Conservation (phyloP, 2,888 invertebrate genomes). For the Watsonalla binaria region DNA sequence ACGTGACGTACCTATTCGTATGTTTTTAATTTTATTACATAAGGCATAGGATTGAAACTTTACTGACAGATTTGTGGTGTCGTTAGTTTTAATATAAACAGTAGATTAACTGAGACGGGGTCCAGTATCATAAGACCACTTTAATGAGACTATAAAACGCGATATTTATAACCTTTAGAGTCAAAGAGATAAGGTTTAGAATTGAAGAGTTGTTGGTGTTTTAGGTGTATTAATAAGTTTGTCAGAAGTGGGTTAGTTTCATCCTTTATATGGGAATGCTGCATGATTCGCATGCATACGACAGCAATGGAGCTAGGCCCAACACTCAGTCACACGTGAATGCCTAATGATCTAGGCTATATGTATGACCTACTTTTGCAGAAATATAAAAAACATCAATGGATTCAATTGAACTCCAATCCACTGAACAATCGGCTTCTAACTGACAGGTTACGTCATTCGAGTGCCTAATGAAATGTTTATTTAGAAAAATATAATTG, state of each 20-base stretch:
- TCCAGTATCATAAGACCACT: slow-evolving; percentile 15
- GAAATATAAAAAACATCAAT: not conserved
- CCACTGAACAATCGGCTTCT: too few species aligned
- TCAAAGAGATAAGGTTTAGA: slow-evolving; percentile 1
- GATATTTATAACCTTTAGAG: slow-evolving; percentile 2
- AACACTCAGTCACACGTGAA: slow-evolving; percentile 15
- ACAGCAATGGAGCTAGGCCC: slow-evolving; percentile 14
- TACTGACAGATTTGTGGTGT: slow-evolving; percentile 14
- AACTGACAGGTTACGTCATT: too few species aligned
- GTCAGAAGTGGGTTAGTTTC: slow-evolving; percentile 32
- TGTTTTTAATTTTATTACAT: slow-evolving; percentile 14
- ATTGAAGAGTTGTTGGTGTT: not conserved
- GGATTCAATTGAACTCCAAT: not conserved
- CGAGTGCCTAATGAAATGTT: too few species aligned
- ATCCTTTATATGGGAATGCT: slow-evolving; percentile 55
- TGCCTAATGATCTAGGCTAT: slow-evolving; percentile 31
- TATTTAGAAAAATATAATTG: too few species aligned
- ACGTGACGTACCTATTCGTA: not conserved
- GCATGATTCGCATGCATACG: slow-evolving; percentile 45
- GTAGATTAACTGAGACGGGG: slow-evolving; percentile 32
- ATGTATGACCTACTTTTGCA: slow-evolving; percentile 18
- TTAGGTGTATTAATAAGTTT: slow-evolving; percentile 11
- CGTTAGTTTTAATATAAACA: slow-evolving; percentile 38
- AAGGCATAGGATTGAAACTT: slow-evolving; percentile 14
- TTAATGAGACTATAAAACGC: not conserved